Base-by-base conservation (phyloP, 2,113 vertebrate species). In the Baryphthengus martii region DNA sequence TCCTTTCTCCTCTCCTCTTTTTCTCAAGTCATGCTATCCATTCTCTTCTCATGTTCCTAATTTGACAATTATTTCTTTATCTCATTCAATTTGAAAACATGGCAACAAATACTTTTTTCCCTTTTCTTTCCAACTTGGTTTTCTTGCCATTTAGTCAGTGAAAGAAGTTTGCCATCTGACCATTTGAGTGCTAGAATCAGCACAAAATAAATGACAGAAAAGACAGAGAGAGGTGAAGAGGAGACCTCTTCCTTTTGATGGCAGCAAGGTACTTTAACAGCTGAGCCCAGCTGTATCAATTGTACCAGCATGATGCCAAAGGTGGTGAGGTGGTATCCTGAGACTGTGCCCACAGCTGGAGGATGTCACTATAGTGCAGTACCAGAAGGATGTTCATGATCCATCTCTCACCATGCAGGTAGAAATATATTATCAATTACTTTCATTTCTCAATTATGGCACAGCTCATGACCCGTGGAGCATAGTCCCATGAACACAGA, bases 21-120 rank as follows among this genome's bases (percentile, higher is more conserved):
- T 67, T n/a, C 52, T 58, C 0, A 1, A 37, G 6, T 10, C 8
- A 15, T 45, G 18, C 0, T 3, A 24, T 3, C 2, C 50, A 7
- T 50, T 55, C 9, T 9, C n/a, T 56, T 56, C 3, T 0, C 7
- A 3, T 14, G 2, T 63, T 53, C 37, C 37, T 26, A 2, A 2
- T 37, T 44, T 52, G 15, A 13, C 2, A 2, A 13, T 18, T 31
- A 4, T 42, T 73, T 53, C 2, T 29, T 62, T 53, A 42, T 24
- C 11, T 79, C 66, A 84, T 28, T 61, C 4, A 55, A 10, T 61
- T 87, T 75, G 12, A 33, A 71, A 45, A 66, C 10, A 55, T 15
- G 11, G 13, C 17, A 90, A 39, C 4, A 44, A 53, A 52, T 19
- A 12, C 2, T 4, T 15, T 35, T 33, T n/a, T 42, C 39, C 16